A percentile compares a stretch with the other conserved stretches of the same genome.
Evolutionary conservation across 2,113 vertebrate genomes (phyloP).

Genomic region (Carlito syrichta): DNA sequence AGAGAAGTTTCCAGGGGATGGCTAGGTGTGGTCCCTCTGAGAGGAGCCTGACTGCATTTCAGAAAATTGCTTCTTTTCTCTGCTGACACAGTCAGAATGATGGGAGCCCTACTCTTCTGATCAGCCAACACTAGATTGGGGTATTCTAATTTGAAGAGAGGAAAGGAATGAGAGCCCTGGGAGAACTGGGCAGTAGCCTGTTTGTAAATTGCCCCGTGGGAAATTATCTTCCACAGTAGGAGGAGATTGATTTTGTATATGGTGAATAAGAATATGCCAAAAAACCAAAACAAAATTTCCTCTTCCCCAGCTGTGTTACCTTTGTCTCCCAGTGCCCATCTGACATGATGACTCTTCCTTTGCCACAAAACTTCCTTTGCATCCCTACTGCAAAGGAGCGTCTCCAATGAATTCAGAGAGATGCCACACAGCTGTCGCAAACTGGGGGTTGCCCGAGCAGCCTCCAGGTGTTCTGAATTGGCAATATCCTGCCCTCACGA

Average conservation of each 20-base stretch:
- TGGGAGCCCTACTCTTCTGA: neutral
- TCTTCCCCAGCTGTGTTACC: neutral
- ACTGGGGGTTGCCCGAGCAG: neutral
- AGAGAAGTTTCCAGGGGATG: accelerated
- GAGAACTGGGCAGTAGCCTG: neutral
- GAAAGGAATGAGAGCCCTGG: neutral
- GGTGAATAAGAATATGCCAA: neutral
- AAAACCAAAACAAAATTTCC: neutral
- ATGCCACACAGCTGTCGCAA: neutral
- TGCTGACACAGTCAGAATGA: accelerated
- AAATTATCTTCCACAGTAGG: neutral
- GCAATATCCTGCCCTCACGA: neutral
- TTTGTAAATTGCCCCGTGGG: neutral
- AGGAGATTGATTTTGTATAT: neutral
- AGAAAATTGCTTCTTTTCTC: too few relatives aligned
- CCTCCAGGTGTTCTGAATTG: slow-evolving; percentile 30
- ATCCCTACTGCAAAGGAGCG: neutral
- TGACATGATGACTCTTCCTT: accelerated
- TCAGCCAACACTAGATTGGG: neutral
- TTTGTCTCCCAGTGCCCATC: neutral
- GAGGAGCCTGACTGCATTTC: neutral
- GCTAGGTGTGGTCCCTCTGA: neutral
- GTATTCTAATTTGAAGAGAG: neutral
- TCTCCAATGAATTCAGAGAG: neutral
- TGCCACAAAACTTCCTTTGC: neutral